Evolutionary conservation across 2,113 vertebrate species (phyloP).

Genomic region (Melospiza melodia): DNA sequence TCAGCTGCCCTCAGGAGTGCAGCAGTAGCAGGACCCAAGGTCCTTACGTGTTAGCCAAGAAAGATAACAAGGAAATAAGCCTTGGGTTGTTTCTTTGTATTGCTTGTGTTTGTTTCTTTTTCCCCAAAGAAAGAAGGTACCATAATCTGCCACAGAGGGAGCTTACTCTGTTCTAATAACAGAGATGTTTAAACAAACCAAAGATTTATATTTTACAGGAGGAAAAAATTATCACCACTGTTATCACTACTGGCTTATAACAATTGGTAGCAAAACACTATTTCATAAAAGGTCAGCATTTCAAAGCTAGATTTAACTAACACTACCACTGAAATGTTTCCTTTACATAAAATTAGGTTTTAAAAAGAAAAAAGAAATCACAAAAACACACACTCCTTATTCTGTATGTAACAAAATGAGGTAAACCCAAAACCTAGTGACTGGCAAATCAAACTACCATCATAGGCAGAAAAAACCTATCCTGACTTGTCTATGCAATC

Average conservation of each 20-base stretch:
- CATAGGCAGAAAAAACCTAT: too few species aligned
- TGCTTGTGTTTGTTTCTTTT: not conserved
- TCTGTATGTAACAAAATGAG: not conserved
- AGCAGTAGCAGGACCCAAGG: not conserved
- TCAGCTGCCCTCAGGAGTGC: not conserved
- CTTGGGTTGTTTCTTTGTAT: not conserved
- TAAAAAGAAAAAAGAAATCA: not conserved
- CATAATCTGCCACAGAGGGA: not conserved
- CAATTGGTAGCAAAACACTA: not conserved
- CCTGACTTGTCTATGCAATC: rapidly evolving
- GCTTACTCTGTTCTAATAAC: not conserved
- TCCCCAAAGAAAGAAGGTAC: not conserved
- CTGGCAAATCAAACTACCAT: not conserved
- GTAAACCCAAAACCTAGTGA: not conserved
- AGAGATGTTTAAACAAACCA: not conserved
- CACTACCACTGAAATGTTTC: not conserved
- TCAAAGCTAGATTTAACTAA: conserved; percentile 15
- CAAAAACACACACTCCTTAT: not conserved
- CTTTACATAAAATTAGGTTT: not conserved
- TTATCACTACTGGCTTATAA: not conserved
- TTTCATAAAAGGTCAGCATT: conserved; percentile 21
- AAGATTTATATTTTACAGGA: not conserved
- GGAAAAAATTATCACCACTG: not conserved
- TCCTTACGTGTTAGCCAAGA: not conserved
- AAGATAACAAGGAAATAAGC: not conserved